Percentiles rank a stretch among this genome's conserved stretches.
phyloP scores from a whole-genome alignment of 2,113 vertebrate genomes.

The Copsychus sechellarum region DNA sequence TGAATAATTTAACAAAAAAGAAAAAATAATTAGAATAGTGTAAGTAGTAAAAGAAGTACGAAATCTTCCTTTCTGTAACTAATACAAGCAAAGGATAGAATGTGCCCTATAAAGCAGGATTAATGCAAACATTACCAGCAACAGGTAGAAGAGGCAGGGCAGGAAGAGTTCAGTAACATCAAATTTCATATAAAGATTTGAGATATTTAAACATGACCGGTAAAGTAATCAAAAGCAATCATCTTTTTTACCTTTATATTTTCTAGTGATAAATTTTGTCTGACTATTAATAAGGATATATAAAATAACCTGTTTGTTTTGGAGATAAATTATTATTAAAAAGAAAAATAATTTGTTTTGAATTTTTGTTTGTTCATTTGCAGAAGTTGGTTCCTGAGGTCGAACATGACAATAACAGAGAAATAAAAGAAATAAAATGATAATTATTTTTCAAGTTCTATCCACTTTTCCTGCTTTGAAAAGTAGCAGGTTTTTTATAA shows the following conservation, averaged over 20 bases:
- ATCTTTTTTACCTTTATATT: not conserved
- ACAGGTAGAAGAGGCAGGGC: not conserved
- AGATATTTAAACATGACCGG: not conserved
- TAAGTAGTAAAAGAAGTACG: not conserved
- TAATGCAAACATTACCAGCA: not conserved
- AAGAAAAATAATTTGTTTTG: fast-evolving
- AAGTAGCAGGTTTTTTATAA: not conserved
- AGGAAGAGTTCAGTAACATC: not conserved
- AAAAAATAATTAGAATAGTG: not conserved
- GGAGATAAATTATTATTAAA: not conserved
- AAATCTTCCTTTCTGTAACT: not conserved
- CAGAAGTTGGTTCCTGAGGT: not conserved
- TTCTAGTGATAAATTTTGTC: not conserved
- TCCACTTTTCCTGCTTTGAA: not conserved
- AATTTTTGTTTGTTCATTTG: not conserved
- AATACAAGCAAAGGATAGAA: not conserved
- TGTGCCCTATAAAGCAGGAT: not conserved
- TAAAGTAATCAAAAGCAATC: not conserved
- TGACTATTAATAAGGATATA: not conserved
- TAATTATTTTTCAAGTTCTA: not conserved
- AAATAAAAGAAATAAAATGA: not conserved
- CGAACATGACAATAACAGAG: not conserved
- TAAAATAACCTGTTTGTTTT: not conserved
- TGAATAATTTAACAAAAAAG: not conserved
- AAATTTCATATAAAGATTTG: not conserved